Conservation (phyloP, 2,113 vertebrate species). For the Podarcis raffonei region DNA sequence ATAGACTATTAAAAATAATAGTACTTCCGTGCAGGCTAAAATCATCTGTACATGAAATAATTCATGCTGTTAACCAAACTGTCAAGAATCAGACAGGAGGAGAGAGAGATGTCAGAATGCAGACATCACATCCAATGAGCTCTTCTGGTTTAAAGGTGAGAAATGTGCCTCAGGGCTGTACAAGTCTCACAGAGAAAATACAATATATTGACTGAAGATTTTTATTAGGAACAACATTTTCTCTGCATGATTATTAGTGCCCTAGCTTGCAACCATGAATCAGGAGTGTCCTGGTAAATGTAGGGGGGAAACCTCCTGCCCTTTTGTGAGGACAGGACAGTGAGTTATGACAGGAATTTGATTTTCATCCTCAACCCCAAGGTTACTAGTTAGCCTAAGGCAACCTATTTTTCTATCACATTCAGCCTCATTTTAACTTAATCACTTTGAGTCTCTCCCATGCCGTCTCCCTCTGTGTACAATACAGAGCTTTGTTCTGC, state of each 20-base stretch:
- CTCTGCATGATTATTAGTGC: background rate
- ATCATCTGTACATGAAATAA: background rate
- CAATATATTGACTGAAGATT: constrained; percentile 8
- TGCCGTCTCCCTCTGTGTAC: too few relatives aligned
- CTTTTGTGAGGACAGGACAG: background rate
- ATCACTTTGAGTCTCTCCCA: too few relatives aligned
- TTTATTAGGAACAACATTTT: background rate
- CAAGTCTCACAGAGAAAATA: background rate
- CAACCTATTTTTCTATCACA: background rate
- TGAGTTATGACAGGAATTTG: background rate
- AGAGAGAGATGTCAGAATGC: background rate
- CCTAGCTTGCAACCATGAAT: background rate
- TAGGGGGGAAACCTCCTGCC: background rate
- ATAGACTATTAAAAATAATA: background rate
- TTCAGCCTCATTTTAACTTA: background rate
- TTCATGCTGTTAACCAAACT: background rate
- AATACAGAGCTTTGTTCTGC: too few relatives aligned
- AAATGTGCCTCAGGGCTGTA: background rate
- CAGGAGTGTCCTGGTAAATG: background rate
- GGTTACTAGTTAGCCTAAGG: background rate
- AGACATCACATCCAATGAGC: background rate
- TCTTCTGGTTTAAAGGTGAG: constrained; percentile 1
- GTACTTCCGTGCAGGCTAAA: background rate
- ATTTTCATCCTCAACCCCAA: background rate
- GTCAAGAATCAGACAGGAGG: background rate